These are phyloP conservation scores for Trichogramma pretiosum DNA, from an alignment of 1,140 invertebrate genomes.

Conservation along the genomic window DNA sequence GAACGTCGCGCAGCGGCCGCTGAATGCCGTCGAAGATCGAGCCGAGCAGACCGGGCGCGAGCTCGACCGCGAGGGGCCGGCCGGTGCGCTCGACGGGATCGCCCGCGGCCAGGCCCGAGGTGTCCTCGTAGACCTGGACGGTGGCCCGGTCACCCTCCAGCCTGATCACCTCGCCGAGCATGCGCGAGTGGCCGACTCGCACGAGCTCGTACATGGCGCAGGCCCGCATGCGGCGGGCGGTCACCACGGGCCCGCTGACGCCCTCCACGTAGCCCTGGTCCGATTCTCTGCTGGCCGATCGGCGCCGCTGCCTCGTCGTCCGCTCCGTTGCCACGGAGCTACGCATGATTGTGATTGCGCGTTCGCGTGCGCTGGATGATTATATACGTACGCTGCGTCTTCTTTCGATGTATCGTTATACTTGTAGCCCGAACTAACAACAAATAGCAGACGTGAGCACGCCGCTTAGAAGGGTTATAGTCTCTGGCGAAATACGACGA, in stretches of 20 bases:
- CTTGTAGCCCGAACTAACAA: no score
- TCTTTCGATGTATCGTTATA: no score
- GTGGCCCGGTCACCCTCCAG: constrained; percentile 51
- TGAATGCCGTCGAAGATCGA: constrained; percentile 82
- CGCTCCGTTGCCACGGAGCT: not conserved
- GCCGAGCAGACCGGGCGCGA: constrained; percentile 74
- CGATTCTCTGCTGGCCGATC: not conserved
- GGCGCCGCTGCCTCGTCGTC: not conserved
- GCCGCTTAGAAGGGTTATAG: no score
- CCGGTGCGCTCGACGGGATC: constrained; percentile 75
- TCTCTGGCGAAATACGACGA: no score
- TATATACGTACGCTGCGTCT: no score
- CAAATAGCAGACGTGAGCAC: no score
- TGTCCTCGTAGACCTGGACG: constrained; percentile 71
- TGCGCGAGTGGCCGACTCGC: constrained; percentile 58
- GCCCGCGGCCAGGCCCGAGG: constrained; percentile 77
- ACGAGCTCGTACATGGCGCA: constrained; percentile 60
- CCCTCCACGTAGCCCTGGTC: constrained; percentile 16
- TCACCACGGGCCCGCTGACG: constrained; percentile 28
- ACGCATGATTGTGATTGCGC: no score
- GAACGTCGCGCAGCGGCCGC: constrained; percentile 66
- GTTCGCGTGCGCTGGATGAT: no score
- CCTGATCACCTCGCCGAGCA: constrained; percentile 70
- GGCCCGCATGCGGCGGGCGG: constrained; percentile 34
- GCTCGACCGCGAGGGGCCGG: constrained; percentile 73